phyloP scores from a whole-genome alignment of 2,113 vertebrate genomes.

The Copsychus sechellarum region DNA sequence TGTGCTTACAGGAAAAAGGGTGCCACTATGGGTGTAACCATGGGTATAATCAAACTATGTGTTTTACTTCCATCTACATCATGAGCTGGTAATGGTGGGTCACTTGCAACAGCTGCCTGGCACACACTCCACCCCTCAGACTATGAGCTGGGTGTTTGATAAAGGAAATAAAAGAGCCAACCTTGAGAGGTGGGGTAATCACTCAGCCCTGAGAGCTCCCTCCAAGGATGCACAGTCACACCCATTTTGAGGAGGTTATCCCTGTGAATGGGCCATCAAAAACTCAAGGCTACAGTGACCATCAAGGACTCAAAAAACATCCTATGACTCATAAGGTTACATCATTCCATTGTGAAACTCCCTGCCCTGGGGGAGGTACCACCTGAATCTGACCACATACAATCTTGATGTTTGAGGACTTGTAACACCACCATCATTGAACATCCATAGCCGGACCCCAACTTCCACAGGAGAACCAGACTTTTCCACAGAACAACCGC shows the following conservation, averaged over 20 bases:
- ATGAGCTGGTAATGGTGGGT: fast-evolving
- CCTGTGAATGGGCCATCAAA: neutral
- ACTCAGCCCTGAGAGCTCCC: neutral
- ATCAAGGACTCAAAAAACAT: neutral
- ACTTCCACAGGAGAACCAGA: neutral
- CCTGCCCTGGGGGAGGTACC: neutral
- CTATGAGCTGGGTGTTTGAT: neutral
- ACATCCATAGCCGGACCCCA: neutral
- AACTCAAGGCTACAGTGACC: neutral
- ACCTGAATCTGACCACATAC: neutral
- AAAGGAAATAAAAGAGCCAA: neutral
- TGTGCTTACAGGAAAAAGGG: neutral
- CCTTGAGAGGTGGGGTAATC: neutral
- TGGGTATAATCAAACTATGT: neutral
- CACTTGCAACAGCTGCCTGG: neutral
- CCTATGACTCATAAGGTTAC: neutral
- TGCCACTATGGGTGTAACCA: neutral
- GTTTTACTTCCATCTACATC: neutral
- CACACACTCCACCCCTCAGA: neutral
- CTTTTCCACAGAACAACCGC: fast-evolving
- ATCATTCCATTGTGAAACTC: neutral
- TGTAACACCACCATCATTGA: neutral
- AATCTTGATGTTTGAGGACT: neutral
- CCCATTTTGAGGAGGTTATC: neutral
- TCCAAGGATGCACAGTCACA: neutral